Evolutionary conservation across 2,888 invertebrate species (phyloP), one percentile per base, ranked within the genome.

Genomic region (Halictus ligatus): DNA sequence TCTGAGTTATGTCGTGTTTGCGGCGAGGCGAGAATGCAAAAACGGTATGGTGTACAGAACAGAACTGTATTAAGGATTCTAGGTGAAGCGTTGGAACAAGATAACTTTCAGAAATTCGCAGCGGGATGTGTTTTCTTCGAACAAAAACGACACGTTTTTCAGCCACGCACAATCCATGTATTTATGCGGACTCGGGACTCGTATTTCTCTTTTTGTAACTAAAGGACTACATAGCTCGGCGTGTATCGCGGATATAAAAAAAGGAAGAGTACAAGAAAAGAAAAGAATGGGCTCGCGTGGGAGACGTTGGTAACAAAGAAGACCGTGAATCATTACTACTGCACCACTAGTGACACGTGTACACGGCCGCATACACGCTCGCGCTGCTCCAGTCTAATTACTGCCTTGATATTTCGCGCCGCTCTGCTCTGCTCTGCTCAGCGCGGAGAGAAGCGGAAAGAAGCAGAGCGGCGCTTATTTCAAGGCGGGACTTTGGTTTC

Each of bases 261-360:
- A 13, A 13, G 1, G n/a, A 2, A n/a, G 8, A n/a, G 15, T 1
- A 43, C 21, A 46, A 21, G 2, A n/a, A 69, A 72, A 69, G n/a
- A 18, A 75, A 72, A 71, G 43, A 71, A 72, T 29, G 35, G 48
- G 46, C 46, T 18, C 67, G 67, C 48, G 60, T 46, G 74, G 73
- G 60, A 75, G 50, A 80, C 75, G 29, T 74, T 29, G 82, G 75
- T 80, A 85, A 85, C 87, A 87, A 87, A 88, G 79, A 75, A 25
- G 60, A 8, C 50, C 67, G 83, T 91, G 90, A 91, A 89, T 88
- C 88, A 90, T 91, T 91, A 90, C 89, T 73, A 58, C 73, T 67
- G 77, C 48, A 88, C 83, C 71, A 75, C 72, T 80, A 80, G 84
- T 87, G 88, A 90, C 91, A 86, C 85, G 83, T 72, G 79, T 58